phyloP scores from a whole-genome alignment of 1,140 invertebrate species.

The Elymnias hypermnestra region DNA sequence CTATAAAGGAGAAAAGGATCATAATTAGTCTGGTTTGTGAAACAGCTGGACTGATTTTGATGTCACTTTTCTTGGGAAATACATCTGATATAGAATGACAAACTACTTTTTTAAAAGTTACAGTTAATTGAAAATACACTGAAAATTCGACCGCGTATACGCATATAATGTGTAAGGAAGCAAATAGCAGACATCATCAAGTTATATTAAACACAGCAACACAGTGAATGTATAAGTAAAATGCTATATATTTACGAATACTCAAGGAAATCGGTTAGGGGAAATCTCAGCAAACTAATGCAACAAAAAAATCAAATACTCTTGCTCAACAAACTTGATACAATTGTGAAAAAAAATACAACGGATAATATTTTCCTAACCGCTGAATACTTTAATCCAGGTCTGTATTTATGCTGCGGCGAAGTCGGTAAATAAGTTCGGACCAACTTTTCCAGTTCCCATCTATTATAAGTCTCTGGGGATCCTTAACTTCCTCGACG shows the following conservation, averaged over 20 bases:
- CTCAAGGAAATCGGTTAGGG: background rate
- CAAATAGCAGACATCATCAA: too few species aligned
- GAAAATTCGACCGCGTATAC: too few species aligned
- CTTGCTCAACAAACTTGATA: conserved; percentile 7
- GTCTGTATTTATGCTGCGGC: conserved; percentile 39
- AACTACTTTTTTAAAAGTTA: too few species aligned
- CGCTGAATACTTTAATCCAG: conserved; percentile 48
- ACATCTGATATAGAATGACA: too few species aligned
- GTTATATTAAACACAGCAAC: background rate
- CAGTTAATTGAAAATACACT: too few species aligned
- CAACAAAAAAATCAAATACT: conserved; percentile 3
- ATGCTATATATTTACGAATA: too few species aligned
- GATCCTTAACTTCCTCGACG: conserved; percentile 33
- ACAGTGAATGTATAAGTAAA: background rate
- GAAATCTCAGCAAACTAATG: background rate
- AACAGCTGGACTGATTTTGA: too few species aligned
- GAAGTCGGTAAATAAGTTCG: conserved; percentile 39
- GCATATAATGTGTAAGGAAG: too few species aligned
- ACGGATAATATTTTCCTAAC: conserved; percentile 20
- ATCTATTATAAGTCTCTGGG: conserved; percentile 33
- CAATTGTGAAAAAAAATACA: conserved; percentile 7
- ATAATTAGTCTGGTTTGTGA: too few species aligned
- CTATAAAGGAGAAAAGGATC: too few species aligned
- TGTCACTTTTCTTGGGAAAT: too few species aligned
- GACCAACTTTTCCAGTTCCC: conserved; percentile 24